A percentile compares a stretch with the other conserved stretches of the same genome.
These are phyloP conservation scores for Zele albiditarsus DNA, from an alignment of 2,888 invertebrate species.

Conservation along the genomic window DNA sequence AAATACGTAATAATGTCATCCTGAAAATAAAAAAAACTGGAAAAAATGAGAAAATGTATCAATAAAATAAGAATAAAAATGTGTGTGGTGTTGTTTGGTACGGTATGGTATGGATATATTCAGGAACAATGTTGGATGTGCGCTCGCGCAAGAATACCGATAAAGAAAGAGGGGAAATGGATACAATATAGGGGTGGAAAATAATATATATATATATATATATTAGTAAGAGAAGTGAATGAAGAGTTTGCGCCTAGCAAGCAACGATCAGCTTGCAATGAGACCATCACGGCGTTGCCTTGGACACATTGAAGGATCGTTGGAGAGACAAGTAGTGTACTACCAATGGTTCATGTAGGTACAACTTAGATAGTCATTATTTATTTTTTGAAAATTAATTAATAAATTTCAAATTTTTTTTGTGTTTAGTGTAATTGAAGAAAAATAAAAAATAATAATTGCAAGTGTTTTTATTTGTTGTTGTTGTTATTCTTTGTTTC, in stretches of 20 bases:
- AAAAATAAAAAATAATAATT: too few species aligned
- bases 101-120: neutral
- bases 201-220: neutral
- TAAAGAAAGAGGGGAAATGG: conserved; percentile 25
- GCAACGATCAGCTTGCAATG: conserved; percentile 13
- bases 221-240: neutral
- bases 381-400: too few species aligned
- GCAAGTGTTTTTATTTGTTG: too few species aligned
- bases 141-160: conserved; percentile 45
- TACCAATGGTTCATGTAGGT: too few species aligned
- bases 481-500: too few species aligned
- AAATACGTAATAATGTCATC: neutral
- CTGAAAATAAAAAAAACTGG: neutral
- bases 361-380: too few species aligned
- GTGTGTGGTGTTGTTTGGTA: neutral
- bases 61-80: too few species aligned
- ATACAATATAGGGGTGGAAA: conserved; percentile 30
- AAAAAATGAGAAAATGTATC: neutral
- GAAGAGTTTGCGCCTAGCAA: conserved; percentile 24
- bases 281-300: conserved; percentile 38
- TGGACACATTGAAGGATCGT: conserved; percentile 36
- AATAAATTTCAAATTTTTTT: too few species aligned
- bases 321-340: conserved; percentile 27
- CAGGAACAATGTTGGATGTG: conserved; percentile 30
- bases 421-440: too few species aligned